Evolutionary conservation across 1,140 invertebrate genomes (phyloP).

Genomic region (Bombus affinis): DNA sequence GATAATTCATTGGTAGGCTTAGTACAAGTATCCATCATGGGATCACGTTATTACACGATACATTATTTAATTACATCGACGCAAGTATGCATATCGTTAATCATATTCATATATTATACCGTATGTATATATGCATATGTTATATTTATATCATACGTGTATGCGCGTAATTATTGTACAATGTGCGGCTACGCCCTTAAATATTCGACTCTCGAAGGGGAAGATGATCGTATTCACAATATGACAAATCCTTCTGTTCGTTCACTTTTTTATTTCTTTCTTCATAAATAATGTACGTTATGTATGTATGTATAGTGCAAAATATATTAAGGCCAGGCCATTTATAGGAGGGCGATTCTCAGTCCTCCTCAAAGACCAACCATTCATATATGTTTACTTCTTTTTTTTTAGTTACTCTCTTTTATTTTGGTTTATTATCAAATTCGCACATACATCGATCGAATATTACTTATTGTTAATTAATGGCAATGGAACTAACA

Average conservation of each 20-base stretch:
- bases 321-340: constrained; percentile 67
- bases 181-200: constrained; percentile 65
- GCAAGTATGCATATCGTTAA: constrained; percentile 66
- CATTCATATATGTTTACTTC: background rate
- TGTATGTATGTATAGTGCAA: constrained; percentile 59
- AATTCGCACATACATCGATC: constrained; percentile 7
- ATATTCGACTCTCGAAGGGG: constrained; percentile 22
- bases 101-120: constrained; percentile 58
- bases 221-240: constrained; percentile 65
- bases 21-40: constrained; percentile 59
- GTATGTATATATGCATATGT: constrained; percentile 41
- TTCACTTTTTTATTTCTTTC: background rate
- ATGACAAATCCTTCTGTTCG: constrained; percentile 44
- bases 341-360: constrained; percentile 38
- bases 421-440: constrained; percentile 1
- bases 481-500: background rate
- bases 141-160: constrained; percentile 52
- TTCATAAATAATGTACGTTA: constrained; percentile 3
- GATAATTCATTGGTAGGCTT: constrained; percentile 61
- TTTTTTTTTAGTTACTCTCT: too few relatives aligned
- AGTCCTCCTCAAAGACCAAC: constrained; percentile 47
- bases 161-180: constrained; percentile 74
- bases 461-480: background rate
- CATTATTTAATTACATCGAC: constrained; percentile 69
- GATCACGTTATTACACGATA: constrained; percentile 52